phyloP scores from a whole-genome alignment of 2,888 invertebrate species.

The Acleris emargana region DNA sequence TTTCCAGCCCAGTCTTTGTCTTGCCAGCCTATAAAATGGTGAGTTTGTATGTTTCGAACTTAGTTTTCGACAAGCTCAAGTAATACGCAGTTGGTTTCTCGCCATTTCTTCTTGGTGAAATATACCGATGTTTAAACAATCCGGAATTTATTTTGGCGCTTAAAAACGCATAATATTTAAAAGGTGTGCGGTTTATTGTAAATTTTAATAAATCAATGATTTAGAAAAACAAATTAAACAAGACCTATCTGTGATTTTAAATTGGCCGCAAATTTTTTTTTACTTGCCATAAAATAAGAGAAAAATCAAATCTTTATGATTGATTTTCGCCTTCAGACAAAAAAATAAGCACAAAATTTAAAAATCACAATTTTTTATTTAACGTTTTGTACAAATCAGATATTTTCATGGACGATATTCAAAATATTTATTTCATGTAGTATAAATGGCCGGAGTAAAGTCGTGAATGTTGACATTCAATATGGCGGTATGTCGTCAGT shows the following conservation, averaged over 20 bases:
- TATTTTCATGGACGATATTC: slow-evolving; percentile 47
- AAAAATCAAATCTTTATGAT: slow-evolving; percentile 65
- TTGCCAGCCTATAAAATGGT: too few relatives aligned
- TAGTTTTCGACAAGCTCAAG: too few relatives aligned
- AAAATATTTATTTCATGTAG: slow-evolving; percentile 42
- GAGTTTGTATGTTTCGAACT: too few relatives aligned
- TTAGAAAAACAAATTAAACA: not conserved
- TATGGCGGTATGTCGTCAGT: slow-evolving; percentile 98
- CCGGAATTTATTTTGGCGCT: too few relatives aligned
- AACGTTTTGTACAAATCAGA: slow-evolving; percentile 41
- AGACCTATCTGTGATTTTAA: not conserved
- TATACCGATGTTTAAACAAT: too few relatives aligned
- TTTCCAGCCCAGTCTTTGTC: slow-evolving; percentile 1
- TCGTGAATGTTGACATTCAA: slow-evolving; percentile 90
- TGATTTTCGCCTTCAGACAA: slow-evolving; percentile 69
- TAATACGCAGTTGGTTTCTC: too few relatives aligned
- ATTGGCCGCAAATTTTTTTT: slow-evolving; percentile 33
- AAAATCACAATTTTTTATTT: slow-evolving; percentile 56
- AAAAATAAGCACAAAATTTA: slow-evolving; percentile 77
- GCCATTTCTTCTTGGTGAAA: too few relatives aligned
- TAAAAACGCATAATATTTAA: too few relatives aligned
- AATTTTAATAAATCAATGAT: not conserved
- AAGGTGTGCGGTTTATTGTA: too few relatives aligned
- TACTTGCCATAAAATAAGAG: slow-evolving; percentile 55
- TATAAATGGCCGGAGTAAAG: slow-evolving; percentile 66